Evolutionary conservation across 2,113 vertebrate genomes (phyloP), one percentile per base, ranked within the genome.

Genomic region (Dasyprocta punctata): DNA sequence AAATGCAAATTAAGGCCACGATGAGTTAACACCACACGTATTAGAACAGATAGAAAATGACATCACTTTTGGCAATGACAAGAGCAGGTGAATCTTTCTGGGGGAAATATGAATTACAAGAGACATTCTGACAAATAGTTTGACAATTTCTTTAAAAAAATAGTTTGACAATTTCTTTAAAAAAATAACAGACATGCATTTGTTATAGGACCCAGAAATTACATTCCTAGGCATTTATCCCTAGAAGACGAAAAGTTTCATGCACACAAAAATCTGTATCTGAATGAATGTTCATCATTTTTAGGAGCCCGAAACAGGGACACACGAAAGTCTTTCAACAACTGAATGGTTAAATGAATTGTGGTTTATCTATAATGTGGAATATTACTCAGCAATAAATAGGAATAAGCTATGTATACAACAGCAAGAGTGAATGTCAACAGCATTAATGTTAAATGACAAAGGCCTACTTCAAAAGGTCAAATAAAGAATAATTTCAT

Each of bases 141-240:
- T 61, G 7, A 19, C 4, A 22, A 30, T 82, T 97, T 94, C 30
- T 89, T 92, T 14, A 3, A 52, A 84, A 87, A 58, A 93, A 75
- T 2, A 33, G 24, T 61, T 87, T 61, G 7, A 19, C 4, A 22
- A 30, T 82, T 97, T 94, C 30, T 89, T 92, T 14, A 3, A 52
- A 84, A 87, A n/a, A n/a, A n/a, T n/a, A n/a, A n/a, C 9, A 84
- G 75, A 75, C 28, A 24, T 36, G 60, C 2, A 17, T 52, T 75
- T 73, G 49, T 10, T 75, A 11, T 17, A 20, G 52, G 69, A 82
- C 7, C 36, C 82, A 65, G n/a, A 22, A 71, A 17, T 90, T 63
- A 13, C 1, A 38, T 28, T 49, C 13, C 11, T 30, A 60, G 13
- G 33, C 28, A 56, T 58, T 80, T 91, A 49, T 54, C n/a, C 38